Evolutionary conservation across 2,797 vertebrate species (phyloP), one percentile per base, ranked within the genome.

Genomic region (Molothrus aeneus): DNA sequence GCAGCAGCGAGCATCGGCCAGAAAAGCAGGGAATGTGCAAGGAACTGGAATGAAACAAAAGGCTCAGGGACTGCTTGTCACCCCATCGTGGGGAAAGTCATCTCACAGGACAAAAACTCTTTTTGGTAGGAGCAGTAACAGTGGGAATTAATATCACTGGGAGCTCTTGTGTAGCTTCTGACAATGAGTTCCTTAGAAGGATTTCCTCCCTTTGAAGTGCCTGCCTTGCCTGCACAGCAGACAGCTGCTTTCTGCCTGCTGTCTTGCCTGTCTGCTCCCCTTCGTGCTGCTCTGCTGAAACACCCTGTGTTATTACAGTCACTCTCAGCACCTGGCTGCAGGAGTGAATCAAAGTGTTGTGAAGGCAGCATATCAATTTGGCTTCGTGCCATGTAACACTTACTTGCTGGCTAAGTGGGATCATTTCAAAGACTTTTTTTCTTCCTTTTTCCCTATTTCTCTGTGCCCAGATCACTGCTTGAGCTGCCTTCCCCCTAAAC

Each of bases 361-460:
- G 83, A 92, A 96, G 91, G 90, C 93, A 97, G 90, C 86, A 43
- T 60, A 96, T 83, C 96, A 94, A 31, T 95, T 96, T 93, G 85
- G 85, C 88, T 89, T 92, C 91, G 74, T 81, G 80, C 87, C 94
- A 93, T 78, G 84, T 88, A 94, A 61, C 80, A 92, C 66, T 88
- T 92, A 88, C 86, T 89, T 75, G 81, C 82, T 1, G 3, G 86
- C 81, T 95, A 96, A 96, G 84, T 91, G 91, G 86, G 81, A 95
- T 96, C 91, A 88, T 97, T 96, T 95, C 93, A 95, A 95, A 95
- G 80, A 51, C 32, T 34, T 87, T 88, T 71, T 83, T 71, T 72
- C 83, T 90, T 90, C 57, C 40, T 91, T 86, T 83, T 93, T 86
- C 78, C 66, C n/a, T 89, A 10, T 73, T 95, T 92, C 79, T 96